Conservation (phyloP, 2,888 invertebrate species). For the Encarsia formosa region DNA sequence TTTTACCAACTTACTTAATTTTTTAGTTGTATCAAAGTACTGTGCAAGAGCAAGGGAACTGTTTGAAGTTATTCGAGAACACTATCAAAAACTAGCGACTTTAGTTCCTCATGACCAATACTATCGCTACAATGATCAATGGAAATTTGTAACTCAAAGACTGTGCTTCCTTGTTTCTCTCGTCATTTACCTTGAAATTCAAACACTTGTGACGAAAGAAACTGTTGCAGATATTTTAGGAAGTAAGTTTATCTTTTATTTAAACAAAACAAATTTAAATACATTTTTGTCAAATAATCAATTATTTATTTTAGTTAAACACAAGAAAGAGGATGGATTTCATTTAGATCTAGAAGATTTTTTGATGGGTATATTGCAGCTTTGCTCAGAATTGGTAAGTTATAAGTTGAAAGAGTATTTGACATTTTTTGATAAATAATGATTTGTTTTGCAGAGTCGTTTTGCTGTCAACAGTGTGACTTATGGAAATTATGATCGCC, state of each 20-base stretch:
- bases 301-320: constrained; percentile 60
- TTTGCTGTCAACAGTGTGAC: constrained; percentile 83
- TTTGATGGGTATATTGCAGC: constrained; percentile 73
- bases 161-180: constrained; percentile 74
- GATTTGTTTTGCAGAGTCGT: constrained; percentile 58
- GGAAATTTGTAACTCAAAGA: constrained; percentile 78
- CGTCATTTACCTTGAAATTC: constrained; percentile 75
- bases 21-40: constrained; percentile 58
- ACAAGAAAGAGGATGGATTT: constrained; percentile 68
- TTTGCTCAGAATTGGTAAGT: constrained; percentile 79
- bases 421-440: not conserved
- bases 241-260: constrained; percentile 54
- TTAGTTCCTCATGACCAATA: constrained; percentile 74
- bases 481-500: constrained; percentile 76
- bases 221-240: constrained; percentile 75
- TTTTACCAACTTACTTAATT: no score
- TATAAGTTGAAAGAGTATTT: not conserved
- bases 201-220: constrained; percentile 68
- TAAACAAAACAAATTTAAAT: not conserved
- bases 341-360: constrained; percentile 91
- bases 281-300: not conserved
- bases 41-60: constrained; percentile 63
- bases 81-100: constrained; percentile 62
- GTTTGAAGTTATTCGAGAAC: constrained; percentile 63
- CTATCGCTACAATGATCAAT: constrained; percentile 84